Evolutionary conservation across 2,113 vertebrate species (phyloP).

Genomic region (Callospermophilus lateralis): DNA sequence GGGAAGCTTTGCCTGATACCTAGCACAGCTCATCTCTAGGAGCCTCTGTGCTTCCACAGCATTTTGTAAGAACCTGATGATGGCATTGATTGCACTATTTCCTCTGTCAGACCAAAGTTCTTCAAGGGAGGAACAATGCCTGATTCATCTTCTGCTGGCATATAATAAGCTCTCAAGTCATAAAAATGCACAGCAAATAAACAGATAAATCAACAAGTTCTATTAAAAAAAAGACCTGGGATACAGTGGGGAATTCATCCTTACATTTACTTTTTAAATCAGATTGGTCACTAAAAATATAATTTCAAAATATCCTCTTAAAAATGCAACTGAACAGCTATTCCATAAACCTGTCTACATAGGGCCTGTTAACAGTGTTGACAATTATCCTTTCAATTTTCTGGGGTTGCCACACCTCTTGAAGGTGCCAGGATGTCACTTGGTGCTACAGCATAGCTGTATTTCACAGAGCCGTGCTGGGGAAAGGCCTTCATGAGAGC

Average conservation of each 20-base stretch:
- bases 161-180: not conserved
- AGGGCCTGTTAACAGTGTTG: not conserved
- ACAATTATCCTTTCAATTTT: not conserved
- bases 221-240: not conserved
- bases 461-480: not conserved
- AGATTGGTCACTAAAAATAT: not conserved
- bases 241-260: not conserved
- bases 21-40: not conserved
- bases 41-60: not conserved
- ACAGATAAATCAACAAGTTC: not conserved
- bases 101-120: not conserved
- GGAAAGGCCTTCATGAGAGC: not conserved
- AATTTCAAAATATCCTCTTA: slow-evolving; percentile 38
- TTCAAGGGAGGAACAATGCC: not conserved
- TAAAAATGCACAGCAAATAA: not conserved
- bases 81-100: not conserved
- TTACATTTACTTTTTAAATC: slow-evolving; percentile 43
- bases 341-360: slow-evolving; percentile 1
- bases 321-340: slow-evolving; percentile 51
- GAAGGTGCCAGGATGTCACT: not conserved
- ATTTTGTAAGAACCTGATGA: not conserved
- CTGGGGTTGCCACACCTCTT: not conserved
- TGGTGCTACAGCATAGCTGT: not conserved
- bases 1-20: not conserved
- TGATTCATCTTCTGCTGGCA: not conserved